Evolutionary conservation across 2,888 invertebrate species (phyloP).

Genomic region (Andrena haemorrhoa): DNA sequence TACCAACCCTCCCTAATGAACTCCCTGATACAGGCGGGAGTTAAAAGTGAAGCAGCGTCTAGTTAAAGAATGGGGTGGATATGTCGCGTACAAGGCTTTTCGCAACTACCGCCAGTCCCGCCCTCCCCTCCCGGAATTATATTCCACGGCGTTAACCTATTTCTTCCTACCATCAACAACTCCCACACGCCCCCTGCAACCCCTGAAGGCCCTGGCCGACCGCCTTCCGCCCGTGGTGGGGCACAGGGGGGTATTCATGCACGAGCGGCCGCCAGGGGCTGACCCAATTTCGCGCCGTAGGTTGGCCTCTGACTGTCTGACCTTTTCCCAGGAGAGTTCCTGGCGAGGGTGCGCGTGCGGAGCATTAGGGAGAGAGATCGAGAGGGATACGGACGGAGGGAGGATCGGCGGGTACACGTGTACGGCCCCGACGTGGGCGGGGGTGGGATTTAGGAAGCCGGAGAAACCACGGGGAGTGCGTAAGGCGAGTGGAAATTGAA

Average conservation of each 20-base stretch:
- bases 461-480: constrained; percentile 21
- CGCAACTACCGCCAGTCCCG: neutral
- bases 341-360: constrained; percentile 57
- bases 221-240: constrained; percentile 9
- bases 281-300: constrained; percentile 75
- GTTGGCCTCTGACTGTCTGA: constrained; percentile 76
- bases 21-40: too few species aligned
- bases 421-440: neutral
- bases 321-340: constrained; percentile 74
- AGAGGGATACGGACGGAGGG: constrained; percentile 12
- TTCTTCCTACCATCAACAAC: constrained; percentile 14
- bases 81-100: too few species aligned
- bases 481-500: neutral
- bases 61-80: too few species aligned
- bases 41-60: too few species aligned
- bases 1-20: neutral
- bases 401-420: constrained; percentile 21
- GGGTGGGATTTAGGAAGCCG: neutral
- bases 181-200: constrained; percentile 7
- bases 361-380: constrained; percentile 25
- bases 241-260: constrained; percentile 62
- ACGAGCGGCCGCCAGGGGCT: constrained; percentile 73
- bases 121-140: too few species aligned
- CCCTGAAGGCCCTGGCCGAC: constrained; percentile 43
- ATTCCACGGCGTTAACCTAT: constrained; percentile 12